Evolutionary conservation across 2,888 invertebrate genomes (phyloP).

Genomic region (Drosophila infuscata): DNA sequence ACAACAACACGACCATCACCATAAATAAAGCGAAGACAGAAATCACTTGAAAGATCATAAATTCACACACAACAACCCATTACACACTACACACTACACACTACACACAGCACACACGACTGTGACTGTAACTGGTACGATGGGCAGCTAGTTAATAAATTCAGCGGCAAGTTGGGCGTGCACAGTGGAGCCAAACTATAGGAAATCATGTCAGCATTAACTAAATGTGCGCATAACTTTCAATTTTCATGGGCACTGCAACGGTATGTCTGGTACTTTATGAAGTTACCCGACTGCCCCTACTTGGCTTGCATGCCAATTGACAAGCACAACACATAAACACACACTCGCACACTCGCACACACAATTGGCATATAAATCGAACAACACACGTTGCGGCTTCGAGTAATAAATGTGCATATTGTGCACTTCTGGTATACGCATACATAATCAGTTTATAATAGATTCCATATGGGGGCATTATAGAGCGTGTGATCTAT

Average conservation of each 20-base stretch:
- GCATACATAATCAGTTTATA: constrained; percentile 10
- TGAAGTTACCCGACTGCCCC: constrained; percentile 55
- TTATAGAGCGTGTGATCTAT: constrained; percentile 23
- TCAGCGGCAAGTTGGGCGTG: constrained; percentile 48
- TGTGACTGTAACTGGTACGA: constrained; percentile 14
- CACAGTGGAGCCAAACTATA: constrained; percentile 43
- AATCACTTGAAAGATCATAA: constrained; percentile 59
- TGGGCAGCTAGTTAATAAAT: constrained; percentile 70
- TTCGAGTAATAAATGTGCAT: constrained; percentile 34
- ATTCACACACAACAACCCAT: constrained; percentile 52
- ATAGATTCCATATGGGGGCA: constrained; percentile 17
- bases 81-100: not conserved
- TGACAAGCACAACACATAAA: constrained; percentile 16
- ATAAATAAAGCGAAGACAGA: constrained; percentile 63
- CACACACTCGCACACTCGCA: not conserved
- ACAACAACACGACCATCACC: constrained; percentile 50
- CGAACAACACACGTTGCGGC: constrained; percentile 55
- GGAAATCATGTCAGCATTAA: constrained; percentile 61
- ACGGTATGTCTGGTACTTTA: constrained; percentile 41
- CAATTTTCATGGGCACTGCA: constrained; percentile 71
- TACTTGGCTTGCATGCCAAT: constrained; percentile 65
- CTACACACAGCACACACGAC: not conserved
- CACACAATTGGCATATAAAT: constrained; percentile 64
- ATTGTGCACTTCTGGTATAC: constrained; percentile 37
- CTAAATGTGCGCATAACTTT: constrained; percentile 68